These are phyloP conservation scores for Diarsia dahlii DNA, from an alignment of 2,888 invertebrate species.

Conservation along the genomic window DNA sequence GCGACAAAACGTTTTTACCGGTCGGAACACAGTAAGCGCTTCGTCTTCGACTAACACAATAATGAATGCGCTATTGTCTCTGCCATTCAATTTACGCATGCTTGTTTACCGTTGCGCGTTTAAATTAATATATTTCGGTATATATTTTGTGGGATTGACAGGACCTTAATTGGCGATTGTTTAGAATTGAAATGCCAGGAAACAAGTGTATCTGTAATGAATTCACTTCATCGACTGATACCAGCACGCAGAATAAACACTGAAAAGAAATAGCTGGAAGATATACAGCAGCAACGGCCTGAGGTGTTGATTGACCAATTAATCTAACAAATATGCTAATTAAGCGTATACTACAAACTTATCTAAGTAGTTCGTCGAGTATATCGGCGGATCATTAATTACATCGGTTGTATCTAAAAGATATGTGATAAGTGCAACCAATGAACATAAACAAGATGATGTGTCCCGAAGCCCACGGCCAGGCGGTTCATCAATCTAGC, in stretches of 20 bases:
- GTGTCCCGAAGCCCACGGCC: constrained; percentile 58
- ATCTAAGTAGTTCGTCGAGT: constrained; percentile 52
- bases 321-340: constrained; percentile 56
- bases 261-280: constrained; percentile 12
- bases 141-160: constrained; percentile 50
- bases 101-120: constrained; percentile 55
- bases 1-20: constrained; percentile 64
- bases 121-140: constrained; percentile 59
- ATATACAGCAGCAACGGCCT: neutral
- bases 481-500: constrained; percentile 72
- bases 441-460: constrained; percentile 70
- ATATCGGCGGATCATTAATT: constrained; percentile 62
- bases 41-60: constrained; percentile 64
- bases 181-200: constrained; percentile 37
- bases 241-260: neutral
- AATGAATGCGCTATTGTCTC: constrained; percentile 77
- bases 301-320: constrained; percentile 53
- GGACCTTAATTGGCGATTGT: constrained; percentile 54
- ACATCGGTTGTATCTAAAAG: constrained; percentile 64
- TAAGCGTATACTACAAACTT: constrained; percentile 43
- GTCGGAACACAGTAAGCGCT: constrained; percentile 55
- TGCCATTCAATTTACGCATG: constrained; percentile 58
- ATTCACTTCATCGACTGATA: constrained; percentile 27
- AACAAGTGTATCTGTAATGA: constrained; percentile 25
- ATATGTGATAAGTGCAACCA: constrained; percentile 61